Evolutionary conservation across 2,888 invertebrate species (phyloP).

Genomic region (Epinotia brunnichana): DNA sequence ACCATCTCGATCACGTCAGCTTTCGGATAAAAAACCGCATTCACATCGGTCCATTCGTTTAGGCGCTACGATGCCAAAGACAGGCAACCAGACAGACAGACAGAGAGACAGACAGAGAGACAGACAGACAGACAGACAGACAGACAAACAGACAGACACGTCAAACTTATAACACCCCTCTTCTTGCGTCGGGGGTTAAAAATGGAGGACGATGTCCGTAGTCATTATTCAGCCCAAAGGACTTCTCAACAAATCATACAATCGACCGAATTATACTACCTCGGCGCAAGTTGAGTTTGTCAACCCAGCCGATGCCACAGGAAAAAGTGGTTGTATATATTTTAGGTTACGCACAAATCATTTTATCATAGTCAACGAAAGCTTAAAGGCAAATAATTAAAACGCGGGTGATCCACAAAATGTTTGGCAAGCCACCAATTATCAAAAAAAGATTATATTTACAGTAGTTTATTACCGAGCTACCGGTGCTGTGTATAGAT

Average conservation of each 20-base stretch:
- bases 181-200: too few relatives aligned
- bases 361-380: conserved; percentile 38
- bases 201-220: too few relatives aligned
- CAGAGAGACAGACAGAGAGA: too few relatives aligned
- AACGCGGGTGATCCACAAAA: conserved; percentile 38
- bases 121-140: too few relatives aligned
- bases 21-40: too few relatives aligned
- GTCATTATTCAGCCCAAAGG: background rate
- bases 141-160: too few relatives aligned
- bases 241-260: background rate
- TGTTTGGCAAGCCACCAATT: conserved; percentile 40
- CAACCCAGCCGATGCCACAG: conserved; percentile 9
- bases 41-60: too few relatives aligned
- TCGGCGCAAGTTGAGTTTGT: conserved; percentile 2
- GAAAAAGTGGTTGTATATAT: conserved; percentile 24
- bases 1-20: too few relatives aligned
- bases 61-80: too few relatives aligned
- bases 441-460: conserved; percentile 43
- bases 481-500: background rate
- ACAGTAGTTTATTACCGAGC: conserved; percentile 17
- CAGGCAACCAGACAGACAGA: too few relatives aligned
- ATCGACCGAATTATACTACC: background rate
- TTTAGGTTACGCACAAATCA: conserved; percentile 27
- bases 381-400: conserved; percentile 41
- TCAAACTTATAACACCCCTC: too few relatives aligned